Evolutionary conservation across 2,888 invertebrate species (phyloP), one percentile per base, ranked within the genome.

Genomic region (Chrysopilus asiliformis): DNA sequence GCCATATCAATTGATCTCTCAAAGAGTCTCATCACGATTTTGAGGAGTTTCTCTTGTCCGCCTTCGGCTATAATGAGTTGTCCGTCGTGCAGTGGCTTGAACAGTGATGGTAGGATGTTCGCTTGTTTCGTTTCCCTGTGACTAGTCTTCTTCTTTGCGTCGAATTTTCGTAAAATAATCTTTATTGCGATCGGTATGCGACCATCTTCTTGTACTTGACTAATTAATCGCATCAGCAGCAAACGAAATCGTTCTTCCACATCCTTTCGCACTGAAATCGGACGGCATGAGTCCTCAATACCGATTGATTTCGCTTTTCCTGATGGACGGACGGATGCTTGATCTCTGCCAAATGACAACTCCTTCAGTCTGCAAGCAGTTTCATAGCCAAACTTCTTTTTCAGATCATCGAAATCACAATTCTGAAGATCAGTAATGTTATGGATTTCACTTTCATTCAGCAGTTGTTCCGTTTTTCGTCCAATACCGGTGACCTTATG

Each of bases 241-340:
- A 76, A 71, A 41, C 70, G 66, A 47, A 84, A 72, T 48, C 79
- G 79, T 19, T 78, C 76, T 52, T 76, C 76, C 3, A 83, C 79
- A 53, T 84, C 83, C 39, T 71, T 74, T 48, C 76, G 74, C 3
- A 77, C 70, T 46, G 77, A 77, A 34, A 83, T 76, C 39, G 74
- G 73, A 49, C 73, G 75, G 56, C 81, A 83, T 39, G 81, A 76
- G 56, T 85, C 84, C 54, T 85, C 85, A 41, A 85, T 60, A 14
- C 84, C 80, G 50, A 85, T 81, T 43, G 77, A 79, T 56, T 79
- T 80, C 10, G 84, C 84, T 53, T 74, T 78, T 4, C 82, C 83
- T 25, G 76, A 75, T 40, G 75, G 70, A 50, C 82, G 79, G 2
- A 89, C 82, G 34, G 69, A 66, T 43, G 73, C 70, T 44, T 68